Evolutionary conservation across 2,888 invertebrate species (phyloP).

Genomic region (Dione juno): DNA sequence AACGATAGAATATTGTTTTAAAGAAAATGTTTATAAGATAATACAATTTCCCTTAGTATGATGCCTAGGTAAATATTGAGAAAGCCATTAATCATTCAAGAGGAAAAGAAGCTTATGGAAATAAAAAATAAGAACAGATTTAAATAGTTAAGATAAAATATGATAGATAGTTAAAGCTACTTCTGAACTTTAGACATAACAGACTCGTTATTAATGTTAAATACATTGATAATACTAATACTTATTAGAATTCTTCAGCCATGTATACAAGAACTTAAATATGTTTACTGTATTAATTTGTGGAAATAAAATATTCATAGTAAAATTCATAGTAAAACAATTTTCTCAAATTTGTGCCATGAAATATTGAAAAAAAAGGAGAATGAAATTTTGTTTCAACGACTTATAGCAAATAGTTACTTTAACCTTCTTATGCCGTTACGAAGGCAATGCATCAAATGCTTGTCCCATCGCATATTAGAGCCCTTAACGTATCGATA

Average conservation of each 20-base stretch:
- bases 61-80: conserved; percentile 29
- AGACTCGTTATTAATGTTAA: neutral
- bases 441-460: conserved; percentile 14
- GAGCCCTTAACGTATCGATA: conserved; percentile 36
- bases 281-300: no score
- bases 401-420: neutral
- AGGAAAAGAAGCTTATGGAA: conserved; percentile 35
- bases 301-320: neutral
- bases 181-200: neutral
- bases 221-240: neutral
- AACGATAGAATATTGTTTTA: neutral
- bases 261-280: no score
- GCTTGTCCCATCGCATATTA: conserved; percentile 12
- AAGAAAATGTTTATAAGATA: conserved; percentile 2
- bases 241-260: no score
- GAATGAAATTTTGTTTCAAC: neutral
- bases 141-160: conserved; percentile 32
- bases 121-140: conserved; percentile 34
- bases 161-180: conserved; percentile 20
- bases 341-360: neutral
- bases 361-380: neutral
- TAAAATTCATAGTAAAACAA: neutral
- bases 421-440: neutral
- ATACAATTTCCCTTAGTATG: conserved; percentile 3
- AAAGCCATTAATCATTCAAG: conserved; percentile 42